Evolutionary conservation across 1,140 invertebrate species (phyloP), one percentile per base, ranked within the genome.

Genomic region (Diorhabda elongata): DNA sequence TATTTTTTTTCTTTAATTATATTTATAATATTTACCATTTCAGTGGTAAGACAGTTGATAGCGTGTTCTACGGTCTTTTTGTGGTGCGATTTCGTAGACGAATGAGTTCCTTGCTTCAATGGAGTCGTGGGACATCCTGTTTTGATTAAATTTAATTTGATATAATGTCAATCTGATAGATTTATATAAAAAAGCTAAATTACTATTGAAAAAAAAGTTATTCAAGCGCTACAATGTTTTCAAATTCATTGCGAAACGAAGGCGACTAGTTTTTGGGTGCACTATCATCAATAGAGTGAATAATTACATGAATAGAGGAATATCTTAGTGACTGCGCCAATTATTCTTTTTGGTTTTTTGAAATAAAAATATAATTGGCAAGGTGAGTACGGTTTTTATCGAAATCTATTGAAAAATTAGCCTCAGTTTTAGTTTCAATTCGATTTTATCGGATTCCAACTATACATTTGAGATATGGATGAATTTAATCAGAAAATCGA

Each of bases 21-120:
- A 9, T n/a, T 9, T 62, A 43, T 5, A 43, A 9, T 64, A 41
- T 5, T 8, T 57, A 92, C 90, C 89, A 91, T 90, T 87, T 91
- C 90, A 67, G 88, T 88, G 70, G 90, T 91, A 77, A 92, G 87
- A 82, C 89, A 90, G 80, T 90, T 91, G 74, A 91, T 85, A 73
- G 89, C 87, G 76, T 88, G 85, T 79, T 89, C 88, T 72, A 89
- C 87, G 45, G 87, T 87, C 69, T 86, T 81, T 75, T 84, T 84
- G 75, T 84, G 82, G 66, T 84, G 82, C 75, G 79, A 60, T 47
- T 71, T 67, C 44, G 73, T 69, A 26, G 77, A 75, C 44, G 72
- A 70, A 61, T 71, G 69, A 7, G 74, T 74, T 44, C 71, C 71
- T 69, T 78, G 76, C 26, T 82, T 81, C 69, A 86, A 79, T 42